Conservation (phyloP, 2,113 vertebrate species). For the Ancistrus triradiatus region DNA sequence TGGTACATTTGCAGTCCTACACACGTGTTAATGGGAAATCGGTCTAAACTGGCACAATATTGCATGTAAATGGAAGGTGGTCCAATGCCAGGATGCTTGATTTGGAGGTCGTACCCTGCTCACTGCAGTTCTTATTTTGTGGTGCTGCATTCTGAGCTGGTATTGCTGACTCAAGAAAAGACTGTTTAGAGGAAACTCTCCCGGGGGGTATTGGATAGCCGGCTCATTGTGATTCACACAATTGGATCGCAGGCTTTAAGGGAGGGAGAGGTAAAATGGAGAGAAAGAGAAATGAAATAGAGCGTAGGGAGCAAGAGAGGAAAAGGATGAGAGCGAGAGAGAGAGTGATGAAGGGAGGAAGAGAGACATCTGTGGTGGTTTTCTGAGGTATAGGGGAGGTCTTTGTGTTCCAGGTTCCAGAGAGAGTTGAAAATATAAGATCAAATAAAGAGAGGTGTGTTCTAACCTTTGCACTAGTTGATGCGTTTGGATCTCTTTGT, state of each 20-base stretch:
- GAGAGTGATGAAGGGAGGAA: conserved; percentile 31
- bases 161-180: conserved; percentile 9
- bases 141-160: not conserved
- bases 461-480: too few species aligned
- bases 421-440: too few species aligned
- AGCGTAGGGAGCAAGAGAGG: too few species aligned
- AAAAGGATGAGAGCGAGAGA: too few species aligned
- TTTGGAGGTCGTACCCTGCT: not conserved
- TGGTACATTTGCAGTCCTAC: too few species aligned
- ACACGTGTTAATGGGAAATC: too few species aligned
- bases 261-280: not conserved
- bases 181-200: conserved; percentile 45
- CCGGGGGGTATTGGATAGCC: conserved; percentile 64
- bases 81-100: not conserved
- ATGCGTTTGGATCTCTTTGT: too few species aligned
- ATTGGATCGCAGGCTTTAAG: not conserved
- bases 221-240: conserved; percentile 44
- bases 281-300: too few species aligned
- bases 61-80: too few species aligned
- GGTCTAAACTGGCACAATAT: too few species aligned
- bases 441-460: too few species aligned
- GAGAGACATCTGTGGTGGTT: conserved; percentile 29
- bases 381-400: conserved; percentile 21
- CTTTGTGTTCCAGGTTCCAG: conserved; percentile 13
- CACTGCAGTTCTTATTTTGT: not conserved